Percentiles rank a stretch among this genome's conserved stretches.
phyloP scores from a whole-genome alignment of 2,113 vertebrate genomes.

The Ancistrus triradiatus region DNA sequence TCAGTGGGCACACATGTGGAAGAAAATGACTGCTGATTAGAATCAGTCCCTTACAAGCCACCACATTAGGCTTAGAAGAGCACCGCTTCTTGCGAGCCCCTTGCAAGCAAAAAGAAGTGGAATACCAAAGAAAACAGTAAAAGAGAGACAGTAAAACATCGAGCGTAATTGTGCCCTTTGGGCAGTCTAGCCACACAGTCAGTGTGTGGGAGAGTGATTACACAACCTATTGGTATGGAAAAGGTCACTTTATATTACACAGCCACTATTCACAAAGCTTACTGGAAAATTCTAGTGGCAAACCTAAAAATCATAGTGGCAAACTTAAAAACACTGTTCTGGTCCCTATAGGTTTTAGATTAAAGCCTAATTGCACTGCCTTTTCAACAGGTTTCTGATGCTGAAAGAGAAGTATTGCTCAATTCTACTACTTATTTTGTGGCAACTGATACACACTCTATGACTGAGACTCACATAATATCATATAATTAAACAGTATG shows the following conservation, averaged over 20 bases:
- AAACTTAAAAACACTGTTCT: slow-evolving; percentile 8
- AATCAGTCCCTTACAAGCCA: slow-evolving; percentile 34
- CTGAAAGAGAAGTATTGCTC: neutral
- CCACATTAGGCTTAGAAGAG: slow-evolving; percentile 13
- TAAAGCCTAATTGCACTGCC: neutral
- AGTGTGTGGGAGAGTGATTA: slow-evolving; percentile 25
- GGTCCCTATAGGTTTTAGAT: neutral
- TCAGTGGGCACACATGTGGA: slow-evolving; percentile 18
- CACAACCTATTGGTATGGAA: slow-evolving; percentile 19
- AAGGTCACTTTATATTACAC: slow-evolving; percentile 28
- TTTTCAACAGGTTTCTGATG: neutral
- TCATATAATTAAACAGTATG: too few relatives aligned
- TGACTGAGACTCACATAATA: too few relatives aligned
- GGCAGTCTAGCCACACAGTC: slow-evolving; percentile 21
- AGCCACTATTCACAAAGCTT: slow-evolving; percentile 9
- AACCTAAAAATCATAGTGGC: slow-evolving; percentile 9
- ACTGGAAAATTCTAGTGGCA: slow-evolving; percentile 17
- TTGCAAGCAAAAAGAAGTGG: slow-evolving; percentile 6
- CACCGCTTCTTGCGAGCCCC: slow-evolving; percentile 6
- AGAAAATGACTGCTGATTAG: slow-evolving; percentile 48
- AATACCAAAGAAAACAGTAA: slow-evolving; percentile 33
- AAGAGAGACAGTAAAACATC: slow-evolving; percentile 1
- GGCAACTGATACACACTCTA: too few relatives aligned
- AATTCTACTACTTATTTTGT: too few relatives aligned
- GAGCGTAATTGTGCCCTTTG: slow-evolving; percentile 25